phyloP scores from a whole-genome alignment of 2,797 vertebrate genomes.

The Myripristis jacobus region DNA sequence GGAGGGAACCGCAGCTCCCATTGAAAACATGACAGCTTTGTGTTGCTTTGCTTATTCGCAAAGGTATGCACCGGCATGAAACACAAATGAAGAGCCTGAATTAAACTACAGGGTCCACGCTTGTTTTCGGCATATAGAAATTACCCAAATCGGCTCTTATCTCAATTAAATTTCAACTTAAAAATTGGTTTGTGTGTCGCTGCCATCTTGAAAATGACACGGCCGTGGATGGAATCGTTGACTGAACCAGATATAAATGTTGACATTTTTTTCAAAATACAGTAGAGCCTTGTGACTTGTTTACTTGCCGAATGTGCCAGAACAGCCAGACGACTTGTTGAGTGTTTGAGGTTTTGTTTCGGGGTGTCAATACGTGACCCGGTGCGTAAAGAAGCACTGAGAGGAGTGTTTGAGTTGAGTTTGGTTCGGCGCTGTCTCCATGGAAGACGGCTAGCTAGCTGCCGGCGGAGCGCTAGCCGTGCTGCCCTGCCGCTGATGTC shows the following conservation, averaged over 20 bases:
- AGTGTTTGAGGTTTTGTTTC: no score
- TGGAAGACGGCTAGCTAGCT: background rate
- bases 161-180: background rate
- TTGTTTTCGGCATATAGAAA: background rate
- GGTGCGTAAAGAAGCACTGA: no score
- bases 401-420: background rate
- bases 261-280: fast-evolving
- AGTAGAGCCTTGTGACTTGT: fast-evolving
- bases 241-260: background rate
- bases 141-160: background rate
- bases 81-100: fast-evolving
- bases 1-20: background rate
- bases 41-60: background rate
- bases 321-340: no score
- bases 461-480: background rate
- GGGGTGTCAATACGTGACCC: no score
- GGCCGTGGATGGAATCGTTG: slow-evolving; percentile 19
- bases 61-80: fast-evolving
- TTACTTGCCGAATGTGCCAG: background rate
- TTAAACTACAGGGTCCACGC: fast-evolving
- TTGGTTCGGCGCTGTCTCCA: background rate
- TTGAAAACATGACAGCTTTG: background rate
- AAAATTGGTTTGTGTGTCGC: slow-evolving; percentile 32
- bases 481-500: background rate
- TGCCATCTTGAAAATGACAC: slow-evolving; percentile 59